These are phyloP conservation scores for Halictus quadricinctus DNA, from an alignment of 2,888 invertebrate species.

Conservation along the genomic window DNA sequence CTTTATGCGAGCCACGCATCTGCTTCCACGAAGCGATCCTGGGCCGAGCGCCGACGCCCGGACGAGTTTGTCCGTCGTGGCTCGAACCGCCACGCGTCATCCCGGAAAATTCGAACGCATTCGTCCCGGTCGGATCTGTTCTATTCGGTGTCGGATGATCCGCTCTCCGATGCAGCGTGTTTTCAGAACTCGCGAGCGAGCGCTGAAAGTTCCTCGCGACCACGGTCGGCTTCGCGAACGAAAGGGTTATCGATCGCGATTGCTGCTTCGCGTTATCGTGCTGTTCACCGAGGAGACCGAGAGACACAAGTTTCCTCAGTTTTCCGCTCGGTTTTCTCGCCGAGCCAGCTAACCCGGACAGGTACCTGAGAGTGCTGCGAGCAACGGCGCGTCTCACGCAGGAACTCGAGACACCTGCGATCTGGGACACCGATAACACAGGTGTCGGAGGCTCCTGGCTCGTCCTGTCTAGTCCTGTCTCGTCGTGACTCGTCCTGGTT, in stretches of 20 bases:
- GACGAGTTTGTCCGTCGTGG: slow-evolving; percentile 32
- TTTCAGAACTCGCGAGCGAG: too few species aligned
- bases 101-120: slow-evolving; percentile 26
- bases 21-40: slow-evolving; percentile 61
- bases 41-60: slow-evolving; percentile 27
- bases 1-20: slow-evolving; percentile 58
- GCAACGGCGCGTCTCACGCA: neutral
- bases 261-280: too few species aligned
- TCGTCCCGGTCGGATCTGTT: neutral
- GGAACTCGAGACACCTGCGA: slow-evolving; percentile 2
- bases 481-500: neutral
- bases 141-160: too few species aligned
- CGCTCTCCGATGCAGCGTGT: too few species aligned
- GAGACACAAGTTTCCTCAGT: neutral
- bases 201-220: too few species aligned
- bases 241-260: too few species aligned
- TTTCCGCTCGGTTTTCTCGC: neutral
- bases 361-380: neutral
- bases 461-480: neutral
- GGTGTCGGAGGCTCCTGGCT: neutral
- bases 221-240: too few species aligned
- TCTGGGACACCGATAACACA: neutral
- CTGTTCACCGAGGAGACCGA: too few species aligned
- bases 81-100: slow-evolving; percentile 9
- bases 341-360: neutral